Percentiles rank a stretch among this genome's conserved stretches.
These are phyloP conservation scores for Sphaeridia pumilis DNA, from an alignment of 2,888 invertebrate species.

Conservation along the genomic window DNA sequence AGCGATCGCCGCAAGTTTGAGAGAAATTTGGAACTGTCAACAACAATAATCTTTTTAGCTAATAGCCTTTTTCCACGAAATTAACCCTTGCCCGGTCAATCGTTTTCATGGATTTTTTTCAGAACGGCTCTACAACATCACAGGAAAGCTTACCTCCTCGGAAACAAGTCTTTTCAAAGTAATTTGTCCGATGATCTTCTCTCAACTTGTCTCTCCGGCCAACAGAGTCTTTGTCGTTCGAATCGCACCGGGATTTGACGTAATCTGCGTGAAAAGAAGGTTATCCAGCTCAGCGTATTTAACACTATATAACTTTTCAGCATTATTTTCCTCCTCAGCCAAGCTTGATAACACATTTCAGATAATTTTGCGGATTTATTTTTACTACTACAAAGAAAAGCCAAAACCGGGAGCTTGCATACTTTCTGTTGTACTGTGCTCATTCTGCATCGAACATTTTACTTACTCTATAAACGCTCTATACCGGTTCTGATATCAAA, in stretches of 20 bases:
- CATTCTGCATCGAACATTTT: no score
- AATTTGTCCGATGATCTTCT: constrained; percentile 39
- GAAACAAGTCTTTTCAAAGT: constrained; percentile 41
- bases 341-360: not conserved
- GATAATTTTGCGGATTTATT: no score
- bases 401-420: no score
- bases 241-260: constrained; percentile 40
- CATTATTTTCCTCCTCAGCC: not conserved
- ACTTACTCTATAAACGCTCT: no score
- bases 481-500: no score
- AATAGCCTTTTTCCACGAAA: not conserved
- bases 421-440: no score
- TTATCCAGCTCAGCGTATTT: no score
- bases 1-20: constrained; percentile 40
- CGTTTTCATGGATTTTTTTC: not conserved
- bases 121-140: not conserved
- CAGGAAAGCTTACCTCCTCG: constrained; percentile 38
- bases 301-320: no score
- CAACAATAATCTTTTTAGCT: not conserved
- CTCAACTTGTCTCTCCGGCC: constrained; percentile 38
- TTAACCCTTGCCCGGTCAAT: not conserved
- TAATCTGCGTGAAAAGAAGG: constrained; percentile 38
- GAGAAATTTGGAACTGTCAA: constrained; percentile 39
- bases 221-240: constrained; percentile 39
- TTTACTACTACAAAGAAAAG: no score